These are phyloP conservation scores for Protodeltote pygarga DNA, from an alignment of 2,888 invertebrate genomes.

Conservation along the genomic window DNA sequence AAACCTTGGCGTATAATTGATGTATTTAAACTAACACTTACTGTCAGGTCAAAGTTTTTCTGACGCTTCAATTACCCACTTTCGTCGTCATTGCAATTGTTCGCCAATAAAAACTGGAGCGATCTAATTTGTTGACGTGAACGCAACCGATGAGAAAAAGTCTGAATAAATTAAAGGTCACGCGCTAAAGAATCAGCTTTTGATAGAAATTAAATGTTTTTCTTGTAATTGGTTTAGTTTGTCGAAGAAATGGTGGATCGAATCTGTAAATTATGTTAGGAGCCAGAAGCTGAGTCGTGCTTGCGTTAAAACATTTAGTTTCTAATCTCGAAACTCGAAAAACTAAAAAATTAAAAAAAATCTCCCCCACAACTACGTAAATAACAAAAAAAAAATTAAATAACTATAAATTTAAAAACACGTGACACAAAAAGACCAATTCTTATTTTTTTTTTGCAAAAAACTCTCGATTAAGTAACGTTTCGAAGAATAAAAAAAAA, in stretches of 20 bases:
- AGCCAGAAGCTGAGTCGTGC: too few species aligned
- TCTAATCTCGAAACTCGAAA: too few species aligned
- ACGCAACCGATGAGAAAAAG: slow-evolving; percentile 17
- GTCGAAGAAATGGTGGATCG: background rate
- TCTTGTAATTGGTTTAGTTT: background rate
- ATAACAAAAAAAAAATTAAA: too few species aligned
- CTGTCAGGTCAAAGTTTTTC: slow-evolving; percentile 29
- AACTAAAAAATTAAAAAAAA: too few species aligned
- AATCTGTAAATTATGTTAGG: background rate
- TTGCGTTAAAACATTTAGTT: too few species aligned
- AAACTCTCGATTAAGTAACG: too few species aligned
- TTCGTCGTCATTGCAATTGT: slow-evolving; percentile 34
- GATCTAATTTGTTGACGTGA: slow-evolving; percentile 25
- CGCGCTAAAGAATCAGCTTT: slow-evolving; percentile 8
- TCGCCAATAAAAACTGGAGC: slow-evolving; percentile 65
- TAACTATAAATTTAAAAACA: too few species aligned
- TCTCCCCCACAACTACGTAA: too few species aligned
- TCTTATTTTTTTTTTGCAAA: too few species aligned
- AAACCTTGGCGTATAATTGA: slow-evolving; percentile 38
- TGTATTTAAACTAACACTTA: slow-evolving; percentile 23
- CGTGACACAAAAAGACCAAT: too few species aligned
- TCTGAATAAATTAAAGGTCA: slow-evolving; percentile 27
- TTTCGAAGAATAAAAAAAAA: too few species aligned
- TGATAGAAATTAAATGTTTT: background rate
- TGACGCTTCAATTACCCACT: slow-evolving; percentile 31